Percentiles rank a stretch among this genome's conserved stretches.
phyloP scores from a whole-genome alignment of 1,140 invertebrate genomes.

The Drosophila kepulauana region DNA sequence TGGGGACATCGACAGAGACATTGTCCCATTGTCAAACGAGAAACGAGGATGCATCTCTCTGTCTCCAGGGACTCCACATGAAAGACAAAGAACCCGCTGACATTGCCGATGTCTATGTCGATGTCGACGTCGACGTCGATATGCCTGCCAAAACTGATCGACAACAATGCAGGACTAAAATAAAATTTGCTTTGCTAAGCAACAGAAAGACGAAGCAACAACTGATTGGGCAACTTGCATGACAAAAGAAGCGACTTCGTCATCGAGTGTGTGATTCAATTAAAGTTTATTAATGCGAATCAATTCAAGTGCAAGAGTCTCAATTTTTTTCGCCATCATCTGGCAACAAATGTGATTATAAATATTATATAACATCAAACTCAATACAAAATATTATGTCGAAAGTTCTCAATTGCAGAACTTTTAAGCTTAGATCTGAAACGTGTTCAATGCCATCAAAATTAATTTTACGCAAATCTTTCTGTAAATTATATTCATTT shows the following conservation, averaged over 20 bases:
- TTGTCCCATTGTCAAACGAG: conserved; percentile 32
- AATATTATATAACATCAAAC: too few relatives aligned
- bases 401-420: too few relatives aligned
- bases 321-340: too few relatives aligned
- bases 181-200: conserved; percentile 43
- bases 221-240: conserved; percentile 11
- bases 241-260: conserved; percentile 8
- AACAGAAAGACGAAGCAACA: conserved; percentile 25
- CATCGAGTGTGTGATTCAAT: neutral
- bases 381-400: too few relatives aligned
- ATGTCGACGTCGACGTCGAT: neutral
- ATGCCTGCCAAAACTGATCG: conserved; percentile 11
- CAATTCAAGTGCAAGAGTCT: neutral
- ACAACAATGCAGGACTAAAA: neutral
- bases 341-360: too few relatives aligned
- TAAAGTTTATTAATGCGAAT: conserved; percentile 1
- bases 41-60: conserved; percentile 11
- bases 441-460: too few relatives aligned
- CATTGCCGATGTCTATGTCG: conserved; percentile 12
- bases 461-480: too few relatives aligned
- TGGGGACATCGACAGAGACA: conserved; percentile 32
- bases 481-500: too few relatives aligned
- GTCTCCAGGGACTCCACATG: conserved; percentile 34
- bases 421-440: too few relatives aligned
- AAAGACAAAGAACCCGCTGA: conserved; percentile 49